Evolutionary conservation across 2,113 vertebrate genomes (phyloP).

Genomic region (Hydropotes inermis): DNA sequence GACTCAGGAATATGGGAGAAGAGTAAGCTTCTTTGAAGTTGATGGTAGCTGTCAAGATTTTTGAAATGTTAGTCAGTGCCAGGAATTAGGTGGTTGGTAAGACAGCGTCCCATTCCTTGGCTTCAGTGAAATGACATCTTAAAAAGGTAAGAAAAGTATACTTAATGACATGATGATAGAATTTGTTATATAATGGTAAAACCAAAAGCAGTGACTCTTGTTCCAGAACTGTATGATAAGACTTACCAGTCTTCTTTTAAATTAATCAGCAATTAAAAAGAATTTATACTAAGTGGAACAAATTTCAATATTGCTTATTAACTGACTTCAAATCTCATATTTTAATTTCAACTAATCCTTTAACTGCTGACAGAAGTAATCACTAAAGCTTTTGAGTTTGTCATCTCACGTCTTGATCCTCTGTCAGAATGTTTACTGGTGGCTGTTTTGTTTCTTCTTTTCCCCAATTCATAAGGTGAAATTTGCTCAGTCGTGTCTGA

Average conservation of each 20-base stretch:
- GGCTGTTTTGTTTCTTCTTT: background rate
- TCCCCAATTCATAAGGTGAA: background rate
- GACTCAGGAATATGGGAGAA: conserved; percentile 6
- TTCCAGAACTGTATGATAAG: background rate
- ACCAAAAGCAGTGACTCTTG: background rate
- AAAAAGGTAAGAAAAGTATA: conserved; percentile 37
- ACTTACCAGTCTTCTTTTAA: background rate
- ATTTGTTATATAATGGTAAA: conserved; percentile 29
- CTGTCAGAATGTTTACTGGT: conserved; percentile 35
- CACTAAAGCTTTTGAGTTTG: conserved; percentile 21
- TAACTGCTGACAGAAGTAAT: conserved; percentile 1
- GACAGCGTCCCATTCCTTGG: background rate
- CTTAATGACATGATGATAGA: background rate
- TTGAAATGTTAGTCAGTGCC: conserved; percentile 47
- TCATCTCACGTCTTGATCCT: background rate
- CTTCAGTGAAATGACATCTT: conserved; percentile 49
- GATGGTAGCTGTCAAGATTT: conserved; percentile 36
- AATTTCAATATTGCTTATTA: background rate
- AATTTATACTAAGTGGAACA: background rate
- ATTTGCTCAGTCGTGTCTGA: background rate
- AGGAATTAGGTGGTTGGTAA: conserved; percentile 49
- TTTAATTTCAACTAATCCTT: conserved; percentile 29
- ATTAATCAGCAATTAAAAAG: background rate
- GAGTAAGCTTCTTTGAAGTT: conserved; percentile 34
- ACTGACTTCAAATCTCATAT: background rate